Percentiles rank a stretch among this genome's conserved stretches.
phyloP scores from a whole-genome alignment of 23 tunicate genomes.

The Corella eumyota region DNA sequence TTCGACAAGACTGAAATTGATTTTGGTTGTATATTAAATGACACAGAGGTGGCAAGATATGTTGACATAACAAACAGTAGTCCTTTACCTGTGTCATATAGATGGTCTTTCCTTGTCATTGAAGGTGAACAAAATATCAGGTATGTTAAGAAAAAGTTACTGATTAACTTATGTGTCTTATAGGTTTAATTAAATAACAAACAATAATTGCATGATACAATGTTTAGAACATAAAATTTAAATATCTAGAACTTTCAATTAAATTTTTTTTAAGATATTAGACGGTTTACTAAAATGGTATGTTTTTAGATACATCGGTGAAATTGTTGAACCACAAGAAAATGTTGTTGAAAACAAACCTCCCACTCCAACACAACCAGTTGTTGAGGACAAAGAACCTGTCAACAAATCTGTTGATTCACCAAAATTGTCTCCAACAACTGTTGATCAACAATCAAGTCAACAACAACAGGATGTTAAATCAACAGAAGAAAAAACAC shows the following conservation, averaged over 20 bases:
- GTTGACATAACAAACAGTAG: slow-evolving; percentile 85
- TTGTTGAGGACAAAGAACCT: slow-evolving; percentile 3
- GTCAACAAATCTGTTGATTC: too few relatives aligned
- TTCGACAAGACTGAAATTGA: slow-evolving; percentile 72
- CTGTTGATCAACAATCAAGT: too few relatives aligned
- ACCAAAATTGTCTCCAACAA: too few relatives aligned
- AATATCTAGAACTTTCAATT: too few relatives aligned
- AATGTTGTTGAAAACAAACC: neutral
- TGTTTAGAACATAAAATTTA: neutral
- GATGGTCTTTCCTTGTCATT: slow-evolving; percentile 85
- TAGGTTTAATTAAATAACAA: neutral
- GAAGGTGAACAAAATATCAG: slow-evolving; percentile 89
- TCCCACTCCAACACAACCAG: slow-evolving; percentile 11
- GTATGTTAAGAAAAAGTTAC: slow-evolving; percentile 27
- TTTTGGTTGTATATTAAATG: slow-evolving; percentile 95
- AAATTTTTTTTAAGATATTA: too few relatives aligned
- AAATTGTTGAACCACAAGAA: slow-evolving; percentile 13
- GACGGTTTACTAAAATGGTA: too few relatives aligned
- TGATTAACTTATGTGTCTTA: neutral
- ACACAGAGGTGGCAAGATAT: slow-evolving; percentile 79
- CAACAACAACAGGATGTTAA: too few relatives aligned
- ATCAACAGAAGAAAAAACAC: neutral
- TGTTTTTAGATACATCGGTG: slow-evolving; percentile 35
- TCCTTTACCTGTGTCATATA: slow-evolving; percentile 75
- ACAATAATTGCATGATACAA: neutral